Conservation (phyloP, 2,113 vertebrate genomes). For the Cyrtonyx montezumae region DNA sequence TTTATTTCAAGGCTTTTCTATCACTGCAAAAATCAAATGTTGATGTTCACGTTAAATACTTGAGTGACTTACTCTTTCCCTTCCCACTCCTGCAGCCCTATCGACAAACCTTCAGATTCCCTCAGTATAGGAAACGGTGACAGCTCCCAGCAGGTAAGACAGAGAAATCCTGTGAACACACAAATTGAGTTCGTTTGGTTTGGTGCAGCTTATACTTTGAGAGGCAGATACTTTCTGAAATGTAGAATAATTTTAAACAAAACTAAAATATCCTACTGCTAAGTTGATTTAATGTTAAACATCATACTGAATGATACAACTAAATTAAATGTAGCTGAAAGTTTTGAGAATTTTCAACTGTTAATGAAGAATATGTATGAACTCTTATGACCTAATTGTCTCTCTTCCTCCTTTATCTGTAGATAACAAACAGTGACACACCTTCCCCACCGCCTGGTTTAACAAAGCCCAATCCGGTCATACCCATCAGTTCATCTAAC, state of each 20-base stretch:
- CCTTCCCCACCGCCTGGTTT: conserved; percentile 97
- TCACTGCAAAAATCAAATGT: neutral
- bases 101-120: conserved; percentile 95
- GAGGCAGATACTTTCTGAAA: neutral
- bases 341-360: neutral
- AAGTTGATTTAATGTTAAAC: neutral
- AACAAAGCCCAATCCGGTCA: conserved; percentile 91
- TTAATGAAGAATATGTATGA: neutral
- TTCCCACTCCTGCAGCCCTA: conserved; percentile 85
- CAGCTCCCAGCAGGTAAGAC: conserved; percentile 91
- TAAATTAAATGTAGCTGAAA: neutral
- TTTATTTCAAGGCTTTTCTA: conserved; percentile 19
- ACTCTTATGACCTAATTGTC: neutral
- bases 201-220: neutral
- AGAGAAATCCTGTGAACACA: neutral
- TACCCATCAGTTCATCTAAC: conserved; percentile 94
- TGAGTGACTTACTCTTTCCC: conserved; percentile 20
- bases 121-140: conserved; percentile 96
- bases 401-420: conserved; percentile 34
- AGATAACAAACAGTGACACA: conserved; percentile 93
- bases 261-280: neutral
- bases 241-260: neutral
- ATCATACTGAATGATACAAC: neutral
- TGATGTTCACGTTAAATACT: neutral
- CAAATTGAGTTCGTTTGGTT: neutral